A percentile compares a stretch with the other conserved stretches of the same genome.
Conservation (phyloP, 2,888 invertebrate species). For the Chouioia cunea region DNA sequence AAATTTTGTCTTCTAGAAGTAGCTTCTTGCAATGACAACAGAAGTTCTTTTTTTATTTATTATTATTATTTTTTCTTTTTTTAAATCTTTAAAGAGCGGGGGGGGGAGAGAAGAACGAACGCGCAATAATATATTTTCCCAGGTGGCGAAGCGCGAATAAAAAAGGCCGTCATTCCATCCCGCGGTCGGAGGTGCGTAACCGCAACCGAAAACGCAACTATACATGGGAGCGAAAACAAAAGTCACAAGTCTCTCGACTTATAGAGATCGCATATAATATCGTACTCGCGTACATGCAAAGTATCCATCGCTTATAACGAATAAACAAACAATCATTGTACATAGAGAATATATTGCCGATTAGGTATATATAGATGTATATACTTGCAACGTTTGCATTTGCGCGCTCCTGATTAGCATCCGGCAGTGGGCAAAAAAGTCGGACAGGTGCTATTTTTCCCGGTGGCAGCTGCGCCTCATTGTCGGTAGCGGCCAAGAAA, state of each 20-base stretch:
- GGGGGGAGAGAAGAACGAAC: no score
- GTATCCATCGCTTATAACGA: no score
- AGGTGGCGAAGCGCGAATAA: no score
- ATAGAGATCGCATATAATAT: neutral
- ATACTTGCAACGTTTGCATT: neutral
- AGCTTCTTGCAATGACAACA: no score
- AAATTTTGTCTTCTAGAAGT: no score
- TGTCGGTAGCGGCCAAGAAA: conserved; percentile 3
- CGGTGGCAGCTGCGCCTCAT: conserved; percentile 15
- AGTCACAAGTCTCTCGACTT: neutral
- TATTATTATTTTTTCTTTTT: no score
- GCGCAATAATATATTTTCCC: no score
- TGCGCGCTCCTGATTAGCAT: conserved; percentile 16
- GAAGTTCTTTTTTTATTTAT: no score
- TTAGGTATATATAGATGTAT: neutral
- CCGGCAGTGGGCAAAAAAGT: neutral
- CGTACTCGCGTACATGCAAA: no score
- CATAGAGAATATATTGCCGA: neutral
- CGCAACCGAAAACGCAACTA: conserved; percentile 8
- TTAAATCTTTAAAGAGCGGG: no score
- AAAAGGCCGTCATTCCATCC: neutral
- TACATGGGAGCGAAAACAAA: neutral
- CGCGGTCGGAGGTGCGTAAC: neutral
- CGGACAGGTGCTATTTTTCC: conserved; percentile 7
- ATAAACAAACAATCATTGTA: no score